Evolutionary conservation across 2,888 invertebrate species (phyloP).

Genomic region (Drosophila differens): DNA sequence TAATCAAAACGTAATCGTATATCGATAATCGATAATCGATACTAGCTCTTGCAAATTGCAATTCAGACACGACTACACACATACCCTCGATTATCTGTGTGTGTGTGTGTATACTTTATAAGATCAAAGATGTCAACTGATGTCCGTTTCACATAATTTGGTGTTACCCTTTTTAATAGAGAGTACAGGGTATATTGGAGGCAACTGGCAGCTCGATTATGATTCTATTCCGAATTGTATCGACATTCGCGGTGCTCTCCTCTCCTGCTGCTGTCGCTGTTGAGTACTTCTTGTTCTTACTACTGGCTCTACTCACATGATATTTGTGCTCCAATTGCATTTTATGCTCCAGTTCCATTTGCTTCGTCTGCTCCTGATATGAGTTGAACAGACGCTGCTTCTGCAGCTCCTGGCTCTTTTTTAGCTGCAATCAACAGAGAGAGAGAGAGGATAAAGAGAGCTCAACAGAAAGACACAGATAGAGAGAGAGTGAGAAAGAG

Average conservation of each 20-base stretch:
- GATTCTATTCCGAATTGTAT: conserved; percentile 1
- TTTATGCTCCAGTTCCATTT: conserved; percentile 95
- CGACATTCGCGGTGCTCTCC: not conserved
- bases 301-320: conserved; percentile 88
- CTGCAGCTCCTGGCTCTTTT: conserved; percentile 96
- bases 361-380: conserved; percentile 96
- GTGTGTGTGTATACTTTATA: not conserved
- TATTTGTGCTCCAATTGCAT: conserved; percentile 95
- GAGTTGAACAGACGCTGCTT: conserved; percentile 96
- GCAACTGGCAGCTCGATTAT: conserved; percentile 7
- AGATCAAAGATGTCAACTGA: not conserved
- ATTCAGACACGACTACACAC: not conserved
- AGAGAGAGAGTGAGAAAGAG: not conserved
- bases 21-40: not conserved
- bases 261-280: not conserved
- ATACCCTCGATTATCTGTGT: not conserved
- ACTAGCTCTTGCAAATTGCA: not conserved
- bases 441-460: conserved; percentile 5
- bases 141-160: not conserved
- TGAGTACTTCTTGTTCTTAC: not conserved
- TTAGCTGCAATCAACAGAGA: conserved; percentile 88
- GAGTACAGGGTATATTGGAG: conserved; percentile 10
- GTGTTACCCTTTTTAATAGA: not conserved
- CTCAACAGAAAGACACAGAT: not conserved
- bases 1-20: not conserved